Conservation (phyloP, 1,140 invertebrate genomes). For the Drosophila obscura region DNA sequence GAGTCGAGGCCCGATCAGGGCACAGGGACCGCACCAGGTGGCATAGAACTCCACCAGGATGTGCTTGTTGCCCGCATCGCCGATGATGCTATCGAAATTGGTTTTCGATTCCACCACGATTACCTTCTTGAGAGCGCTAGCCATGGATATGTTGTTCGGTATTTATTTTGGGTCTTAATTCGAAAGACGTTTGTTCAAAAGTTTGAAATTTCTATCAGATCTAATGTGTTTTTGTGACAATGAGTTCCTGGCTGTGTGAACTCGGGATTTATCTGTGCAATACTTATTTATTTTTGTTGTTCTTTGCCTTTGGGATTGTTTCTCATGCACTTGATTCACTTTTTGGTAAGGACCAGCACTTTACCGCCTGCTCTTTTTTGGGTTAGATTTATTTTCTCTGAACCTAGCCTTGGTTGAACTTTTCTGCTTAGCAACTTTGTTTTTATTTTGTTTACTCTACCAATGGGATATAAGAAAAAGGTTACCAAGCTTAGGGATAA, state of each 20-base stretch:
- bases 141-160: constrained; percentile 35
- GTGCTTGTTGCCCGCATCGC: constrained; percentile 90
- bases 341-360: constrained; percentile 5
- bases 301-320: too few relatives aligned
- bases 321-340: background rate
- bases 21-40: constrained; percentile 96
- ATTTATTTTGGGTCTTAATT: constrained; percentile 14
- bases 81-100: constrained; percentile 89
- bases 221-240: constrained; percentile 15
- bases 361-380: constrained; percentile 2
- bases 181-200: constrained; percentile 1
- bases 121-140: constrained; percentile 43
- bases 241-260: constrained; percentile 13
- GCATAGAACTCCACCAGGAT: constrained; percentile 91
- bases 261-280: too few relatives aligned
- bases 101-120: constrained; percentile 84
- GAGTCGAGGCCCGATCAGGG: constrained; percentile 92
- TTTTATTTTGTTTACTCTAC: background rate
- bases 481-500: too few relatives aligned
- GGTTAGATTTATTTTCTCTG: background rate
- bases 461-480: too few relatives aligned
- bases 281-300: too few relatives aligned
- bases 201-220: constrained; percentile 1
- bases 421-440: background rate
- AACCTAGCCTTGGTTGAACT: constrained; percentile 12